phyloP scores from a whole-genome alignment of 2,113 vertebrate genomes.

The Scophthalmus maximus region DNA sequence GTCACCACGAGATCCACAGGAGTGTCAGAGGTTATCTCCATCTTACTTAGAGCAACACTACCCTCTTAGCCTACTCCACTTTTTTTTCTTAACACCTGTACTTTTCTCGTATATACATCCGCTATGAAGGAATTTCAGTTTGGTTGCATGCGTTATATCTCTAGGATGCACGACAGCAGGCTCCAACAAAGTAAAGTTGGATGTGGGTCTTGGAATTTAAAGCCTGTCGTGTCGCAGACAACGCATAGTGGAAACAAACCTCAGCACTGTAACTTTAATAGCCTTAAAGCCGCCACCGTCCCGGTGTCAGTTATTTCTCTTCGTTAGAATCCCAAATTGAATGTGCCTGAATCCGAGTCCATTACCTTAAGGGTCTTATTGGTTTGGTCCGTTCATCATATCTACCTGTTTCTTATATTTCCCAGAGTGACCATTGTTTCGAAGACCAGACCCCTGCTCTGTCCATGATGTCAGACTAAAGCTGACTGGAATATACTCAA shows the following conservation, averaged over 20 bases:
- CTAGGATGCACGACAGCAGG: too few relatives aligned
- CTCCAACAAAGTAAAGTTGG: too few relatives aligned
- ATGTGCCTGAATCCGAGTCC: background rate
- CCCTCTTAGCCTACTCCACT: constrained; percentile 25
- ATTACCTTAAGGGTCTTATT: constrained; percentile 18
- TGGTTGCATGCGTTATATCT: too few relatives aligned
- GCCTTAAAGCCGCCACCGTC: background rate
- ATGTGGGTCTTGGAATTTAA: background rate
- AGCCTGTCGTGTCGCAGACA: background rate
- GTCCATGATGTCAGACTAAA: background rate
- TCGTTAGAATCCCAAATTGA: constrained; percentile 21
- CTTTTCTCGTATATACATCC: constrained; percentile 34
- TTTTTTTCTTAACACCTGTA: constrained; percentile 38
- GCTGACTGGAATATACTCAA: background rate
- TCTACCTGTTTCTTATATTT: constrained; percentile 23
- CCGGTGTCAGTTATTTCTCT: background rate
- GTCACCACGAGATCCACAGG: background rate
- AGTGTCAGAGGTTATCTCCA: background rate
- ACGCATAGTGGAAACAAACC: constrained; percentile 7
- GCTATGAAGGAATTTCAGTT: background rate
- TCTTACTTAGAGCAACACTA: constrained; percentile 14
- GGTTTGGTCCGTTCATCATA: constrained; percentile 8
- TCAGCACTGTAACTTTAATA: background rate
- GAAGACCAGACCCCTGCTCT: background rate
- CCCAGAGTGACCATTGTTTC: background rate